Base-by-base conservation (phyloP, 2,113 vertebrate species). In the Psophia crepitans region DNA sequence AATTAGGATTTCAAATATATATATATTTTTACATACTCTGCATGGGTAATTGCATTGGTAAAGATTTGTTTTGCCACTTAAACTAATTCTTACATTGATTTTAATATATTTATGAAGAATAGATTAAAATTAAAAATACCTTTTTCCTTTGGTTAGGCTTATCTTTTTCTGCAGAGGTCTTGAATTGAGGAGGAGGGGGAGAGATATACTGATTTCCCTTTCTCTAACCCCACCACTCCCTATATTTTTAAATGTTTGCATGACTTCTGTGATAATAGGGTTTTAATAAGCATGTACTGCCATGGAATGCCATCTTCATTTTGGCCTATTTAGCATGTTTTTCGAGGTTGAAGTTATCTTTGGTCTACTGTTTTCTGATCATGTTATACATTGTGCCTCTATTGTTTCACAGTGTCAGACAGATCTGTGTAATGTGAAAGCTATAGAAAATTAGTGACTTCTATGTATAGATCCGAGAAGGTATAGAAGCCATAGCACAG, bases 1-100 rank as follows among this genome's bases (percentile, higher is more conserved):
- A 98, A 97, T 94, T 97, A 95, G 84, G 95, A 86, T 96, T 97
- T 90, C 84, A 84, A 94, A 95, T 91, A 95, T 93, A 94, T 96
- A 93, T 81, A 30, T 97, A 85, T 56, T 97, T 89, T 95, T 96
- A 89, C 93, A 87, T 94, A 93, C 60, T 88, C 79, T 97, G 87
- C 92, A 95, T 93, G 91, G 89, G 70, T 97, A 96, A 97, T 97
- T 97, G 65, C 69, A 81, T 85, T 95, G 95, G 64, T 90, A 94
- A 97, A 97, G 81, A 89, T 66, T 94, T 92, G 96, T 95, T 97
- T 96, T 96, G 85, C 87, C 80, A 89, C 48, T 97, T 96, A 96
- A 96, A 94, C 66, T 66, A 97, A 88, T 96, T 97, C 87, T 91
- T 96, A 86, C 68, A 32, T 69, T 20, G 58, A 88, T 95, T 97